phyloP scores from a whole-genome alignment of 2,888 invertebrate genomes.

The Andrena hattorfiana region DNA sequence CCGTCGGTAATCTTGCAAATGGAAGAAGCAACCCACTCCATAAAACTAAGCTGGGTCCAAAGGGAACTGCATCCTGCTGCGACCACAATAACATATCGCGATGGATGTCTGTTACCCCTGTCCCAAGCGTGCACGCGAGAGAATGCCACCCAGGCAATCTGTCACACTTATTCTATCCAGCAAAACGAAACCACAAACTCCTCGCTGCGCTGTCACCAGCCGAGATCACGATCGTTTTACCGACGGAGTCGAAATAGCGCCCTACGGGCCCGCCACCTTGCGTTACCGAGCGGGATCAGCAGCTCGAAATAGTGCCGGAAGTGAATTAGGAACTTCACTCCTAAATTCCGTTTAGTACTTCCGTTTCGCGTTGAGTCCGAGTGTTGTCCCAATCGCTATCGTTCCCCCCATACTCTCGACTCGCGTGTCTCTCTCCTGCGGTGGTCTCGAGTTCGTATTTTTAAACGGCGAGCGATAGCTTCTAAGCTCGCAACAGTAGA shows the following conservation, averaged over 20 bases:
- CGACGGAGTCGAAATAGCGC: not conserved
- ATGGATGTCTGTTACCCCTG: no score
- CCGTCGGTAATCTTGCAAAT: no score
- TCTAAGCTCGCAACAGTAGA: not conserved
- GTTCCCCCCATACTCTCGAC: not conserved
- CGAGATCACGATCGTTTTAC: constrained; percentile 14
- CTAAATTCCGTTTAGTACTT: not conserved
- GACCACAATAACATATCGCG: no score
- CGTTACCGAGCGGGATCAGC: not conserved
- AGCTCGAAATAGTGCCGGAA: not conserved
- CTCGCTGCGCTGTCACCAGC: not conserved
- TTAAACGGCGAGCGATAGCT: constrained; percentile 27
- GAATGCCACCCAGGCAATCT: no score
- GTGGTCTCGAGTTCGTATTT: constrained; percentile 6
- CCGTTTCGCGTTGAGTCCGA: not conserved
- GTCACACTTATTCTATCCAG: no score
- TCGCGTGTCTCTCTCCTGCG: not conserved
- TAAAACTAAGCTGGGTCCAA: no score
- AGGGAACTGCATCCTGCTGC: no score
- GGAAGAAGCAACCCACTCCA: no score
- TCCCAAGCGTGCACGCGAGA: no score
- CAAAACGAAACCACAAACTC: no score
- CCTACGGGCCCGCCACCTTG: not conserved
- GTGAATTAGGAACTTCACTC: not conserved
- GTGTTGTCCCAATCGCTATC: constrained; percentile 20